Percentiles rank a stretch among this genome's conserved stretches.
Conservation (phyloP, 92 coral and sea anemone species). For the Epizoanthus rinbou region DNA sequence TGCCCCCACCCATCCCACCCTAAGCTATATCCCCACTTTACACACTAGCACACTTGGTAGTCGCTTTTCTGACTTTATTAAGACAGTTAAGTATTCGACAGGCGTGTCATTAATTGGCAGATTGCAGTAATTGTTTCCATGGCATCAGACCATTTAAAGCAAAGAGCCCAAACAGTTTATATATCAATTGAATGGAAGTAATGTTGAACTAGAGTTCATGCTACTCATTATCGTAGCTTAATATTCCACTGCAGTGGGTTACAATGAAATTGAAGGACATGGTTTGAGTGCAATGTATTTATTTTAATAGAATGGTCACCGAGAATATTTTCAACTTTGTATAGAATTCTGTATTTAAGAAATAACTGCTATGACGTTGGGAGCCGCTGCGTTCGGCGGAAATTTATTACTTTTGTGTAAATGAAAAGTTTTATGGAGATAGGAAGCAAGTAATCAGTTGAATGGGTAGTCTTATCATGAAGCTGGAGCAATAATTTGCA, state of each 20-base stretch:
- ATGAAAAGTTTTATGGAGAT: neutral
- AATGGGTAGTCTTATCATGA: neutral
- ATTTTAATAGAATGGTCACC: conserved; percentile 18
- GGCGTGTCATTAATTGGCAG: too few relatives aligned
- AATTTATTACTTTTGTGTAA: conserved; percentile 21
- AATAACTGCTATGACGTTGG: neutral
- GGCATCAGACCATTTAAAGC: neutral
- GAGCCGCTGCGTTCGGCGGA: neutral
- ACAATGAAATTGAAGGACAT: conserved; percentile 1
- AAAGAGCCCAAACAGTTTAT: neutral
- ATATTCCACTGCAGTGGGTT: conserved; percentile 28
- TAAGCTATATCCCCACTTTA: too few relatives aligned
- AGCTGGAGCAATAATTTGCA: neutral
- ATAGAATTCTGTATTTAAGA: conserved; percentile 39
- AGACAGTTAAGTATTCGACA: too few relatives aligned
- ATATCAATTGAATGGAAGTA: neutral
- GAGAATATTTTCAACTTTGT: conserved; percentile 47
- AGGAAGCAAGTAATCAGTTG: neutral
- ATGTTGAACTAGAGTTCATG: neutral
- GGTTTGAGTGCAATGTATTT: conserved; percentile 32
- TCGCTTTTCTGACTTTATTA: too few relatives aligned
- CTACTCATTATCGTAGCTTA: conserved; percentile 33
- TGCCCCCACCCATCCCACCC: too few relatives aligned
- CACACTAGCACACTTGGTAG: too few relatives aligned
- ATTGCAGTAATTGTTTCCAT: neutral